A percentile compares a stretch with the other conserved stretches of the same genome.
Conservation (phyloP, 2,797 vertebrate species). For the Siniperca undulata region DNA sequence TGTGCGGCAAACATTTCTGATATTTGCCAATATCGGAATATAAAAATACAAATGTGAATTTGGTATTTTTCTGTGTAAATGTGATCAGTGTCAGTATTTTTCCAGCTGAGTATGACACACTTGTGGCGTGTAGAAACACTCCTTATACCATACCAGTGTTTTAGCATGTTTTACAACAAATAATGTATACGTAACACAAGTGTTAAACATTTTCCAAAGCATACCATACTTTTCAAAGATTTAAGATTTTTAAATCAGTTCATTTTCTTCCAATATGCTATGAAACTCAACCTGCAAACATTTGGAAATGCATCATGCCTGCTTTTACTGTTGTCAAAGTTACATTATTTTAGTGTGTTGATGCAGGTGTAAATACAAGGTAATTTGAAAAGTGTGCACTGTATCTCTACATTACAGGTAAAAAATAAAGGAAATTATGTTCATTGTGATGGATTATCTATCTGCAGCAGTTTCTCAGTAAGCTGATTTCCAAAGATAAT, state of each 20-base stretch:
- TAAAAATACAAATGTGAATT: background rate
- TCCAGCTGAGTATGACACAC: background rate
- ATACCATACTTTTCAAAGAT: background rate
- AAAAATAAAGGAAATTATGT: background rate
- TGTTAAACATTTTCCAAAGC: background rate
- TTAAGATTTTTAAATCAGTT: background rate
- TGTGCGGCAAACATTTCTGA: background rate
- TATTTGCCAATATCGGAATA: background rate
- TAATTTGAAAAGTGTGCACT: background rate
- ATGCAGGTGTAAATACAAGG: background rate
- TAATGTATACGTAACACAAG: background rate
- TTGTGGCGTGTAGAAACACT: background rate
- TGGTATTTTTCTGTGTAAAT: background rate
- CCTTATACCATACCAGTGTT: background rate
- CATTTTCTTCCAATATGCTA: background rate
- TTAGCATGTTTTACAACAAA: background rate
- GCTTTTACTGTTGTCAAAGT: background rate
- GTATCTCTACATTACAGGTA: background rate
- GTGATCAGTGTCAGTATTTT: background rate
- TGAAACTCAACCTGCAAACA: background rate
- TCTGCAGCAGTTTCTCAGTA: background rate
- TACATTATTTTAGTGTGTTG: background rate
- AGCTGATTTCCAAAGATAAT: background rate
- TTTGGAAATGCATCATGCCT: background rate
- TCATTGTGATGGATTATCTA: conserved; percentile 10